Conservation (phyloP, 2,113 vertebrate genomes). For the Montifringilla adamsi region DNA sequence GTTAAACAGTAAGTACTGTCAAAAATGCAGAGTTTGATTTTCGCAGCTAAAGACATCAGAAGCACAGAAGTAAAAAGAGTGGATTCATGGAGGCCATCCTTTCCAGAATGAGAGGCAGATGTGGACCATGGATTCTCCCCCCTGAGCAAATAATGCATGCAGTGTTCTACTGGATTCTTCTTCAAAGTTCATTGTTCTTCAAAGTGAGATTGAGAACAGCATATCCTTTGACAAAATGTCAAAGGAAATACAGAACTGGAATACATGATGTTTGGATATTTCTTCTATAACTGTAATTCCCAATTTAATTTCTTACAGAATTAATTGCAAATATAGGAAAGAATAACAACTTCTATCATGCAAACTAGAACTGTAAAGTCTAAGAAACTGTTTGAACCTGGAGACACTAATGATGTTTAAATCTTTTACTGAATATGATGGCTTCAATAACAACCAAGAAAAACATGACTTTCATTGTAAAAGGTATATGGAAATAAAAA, state of each 20-base stretch:
- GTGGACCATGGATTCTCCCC: not conserved
- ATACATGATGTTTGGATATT: not conserved
- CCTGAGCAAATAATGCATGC: not conserved
- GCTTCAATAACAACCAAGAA: not conserved
- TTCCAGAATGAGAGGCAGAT: not conserved
- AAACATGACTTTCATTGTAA: not conserved
- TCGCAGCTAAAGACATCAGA: not conserved
- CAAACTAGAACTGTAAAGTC: not conserved
- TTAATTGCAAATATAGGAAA: not conserved
- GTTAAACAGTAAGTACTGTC: not conserved
- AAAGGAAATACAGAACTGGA: not conserved
- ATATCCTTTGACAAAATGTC: not conserved
- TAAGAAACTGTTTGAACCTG: not conserved
- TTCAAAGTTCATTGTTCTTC: too few species aligned
- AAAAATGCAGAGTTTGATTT: not conserved
- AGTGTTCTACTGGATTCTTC: not conserved
- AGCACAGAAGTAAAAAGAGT: not conserved
- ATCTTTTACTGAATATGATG: not conserved
- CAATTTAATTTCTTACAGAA: not conserved
- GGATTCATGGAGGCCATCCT: not conserved
- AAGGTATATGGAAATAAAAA: not conserved
- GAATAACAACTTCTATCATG: not conserved
- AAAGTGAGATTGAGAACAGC: not conserved
- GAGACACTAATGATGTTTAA: not conserved
- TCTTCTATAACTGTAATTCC: not conserved